Conservation (phyloP, 2,797 vertebrate genomes). For the Pempheris klunzingeri region DNA sequence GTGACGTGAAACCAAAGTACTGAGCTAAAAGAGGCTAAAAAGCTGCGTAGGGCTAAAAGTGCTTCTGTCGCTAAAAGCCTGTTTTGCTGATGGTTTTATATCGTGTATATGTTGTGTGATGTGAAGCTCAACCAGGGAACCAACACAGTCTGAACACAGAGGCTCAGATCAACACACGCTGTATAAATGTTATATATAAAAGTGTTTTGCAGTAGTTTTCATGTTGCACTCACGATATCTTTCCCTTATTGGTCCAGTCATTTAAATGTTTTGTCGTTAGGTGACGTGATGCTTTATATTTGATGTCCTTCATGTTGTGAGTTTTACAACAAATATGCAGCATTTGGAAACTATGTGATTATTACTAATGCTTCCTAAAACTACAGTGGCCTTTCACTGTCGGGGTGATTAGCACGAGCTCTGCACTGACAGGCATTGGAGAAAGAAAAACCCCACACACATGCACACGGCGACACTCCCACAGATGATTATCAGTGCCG, state of each 20-base stretch:
- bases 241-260: no score
- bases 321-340: not conserved
- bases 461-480: slow-evolving; percentile 25
- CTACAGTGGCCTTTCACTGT: slow-evolving; percentile 13
- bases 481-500: slow-evolving; percentile 54
- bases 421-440: not conserved
- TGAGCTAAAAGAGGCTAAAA: not conserved
- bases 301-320: not conserved
- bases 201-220: no score
- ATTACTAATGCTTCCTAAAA: slow-evolving; percentile 33
- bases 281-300: not conserved
- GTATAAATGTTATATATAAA: no score
- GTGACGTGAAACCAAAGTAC: not conserved
- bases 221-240: no score
- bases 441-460: not conserved
- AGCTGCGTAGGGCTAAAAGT: no score
- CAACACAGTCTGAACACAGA: no score
- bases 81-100: no score
- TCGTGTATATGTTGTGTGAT: no score
- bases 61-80: no score
- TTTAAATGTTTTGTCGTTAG: no score
- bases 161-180: no score
- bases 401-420: slow-evolving; percentile 15
- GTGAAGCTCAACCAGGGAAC: not conserved
- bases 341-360: slow-evolving; percentile 18